Evolutionary conservation across 2,888 invertebrate genomes (phyloP).

Genomic region (Tetropium fuscum): DNA sequence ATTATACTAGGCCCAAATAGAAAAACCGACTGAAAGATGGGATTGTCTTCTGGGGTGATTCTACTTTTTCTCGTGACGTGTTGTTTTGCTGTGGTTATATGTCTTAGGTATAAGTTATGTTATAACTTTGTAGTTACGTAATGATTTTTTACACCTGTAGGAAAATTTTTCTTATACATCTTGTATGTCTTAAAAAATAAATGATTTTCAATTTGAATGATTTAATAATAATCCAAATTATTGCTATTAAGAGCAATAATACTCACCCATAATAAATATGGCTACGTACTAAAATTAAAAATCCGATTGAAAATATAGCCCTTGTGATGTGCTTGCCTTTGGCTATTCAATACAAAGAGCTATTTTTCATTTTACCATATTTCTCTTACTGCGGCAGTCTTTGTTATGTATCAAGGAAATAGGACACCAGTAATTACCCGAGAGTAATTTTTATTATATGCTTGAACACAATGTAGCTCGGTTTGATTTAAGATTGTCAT

Average conservation of each 20-base stretch:
- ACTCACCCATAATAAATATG: slow-evolving; percentile 16
- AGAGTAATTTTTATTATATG: slow-evolving; percentile 31
- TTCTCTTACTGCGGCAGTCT: slow-evolving; percentile 28
- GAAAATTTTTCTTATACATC: too few species aligned
- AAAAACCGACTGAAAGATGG: too few species aligned
- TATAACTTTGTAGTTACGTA: too few species aligned
- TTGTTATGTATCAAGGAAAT: slow-evolving; percentile 20
- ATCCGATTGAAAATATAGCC: slow-evolving; percentile 24
- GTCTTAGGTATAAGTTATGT: too few species aligned
- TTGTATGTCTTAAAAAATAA: too few species aligned
- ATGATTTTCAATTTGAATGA: too few species aligned
- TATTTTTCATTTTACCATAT: slow-evolving; percentile 38
- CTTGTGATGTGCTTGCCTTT: slow-evolving; percentile 19
- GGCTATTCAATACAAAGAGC: slow-evolving; percentile 23
- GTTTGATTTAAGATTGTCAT: slow-evolving; percentile 25
- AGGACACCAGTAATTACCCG: slow-evolving; percentile 28
- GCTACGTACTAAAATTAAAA: slow-evolving; percentile 30
- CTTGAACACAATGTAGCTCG: slow-evolving; percentile 18
- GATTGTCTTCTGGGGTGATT: too few species aligned
- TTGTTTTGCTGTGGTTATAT: too few species aligned
- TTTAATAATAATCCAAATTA: background rate
- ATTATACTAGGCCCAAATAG: too few species aligned
- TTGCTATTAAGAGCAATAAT: slow-evolving; percentile 10
- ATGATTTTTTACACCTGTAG: too few species aligned
- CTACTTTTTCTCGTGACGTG: too few species aligned